phyloP scores from a whole-genome alignment of 2,888 invertebrate species.

The Boloria euphrosyne region DNA sequence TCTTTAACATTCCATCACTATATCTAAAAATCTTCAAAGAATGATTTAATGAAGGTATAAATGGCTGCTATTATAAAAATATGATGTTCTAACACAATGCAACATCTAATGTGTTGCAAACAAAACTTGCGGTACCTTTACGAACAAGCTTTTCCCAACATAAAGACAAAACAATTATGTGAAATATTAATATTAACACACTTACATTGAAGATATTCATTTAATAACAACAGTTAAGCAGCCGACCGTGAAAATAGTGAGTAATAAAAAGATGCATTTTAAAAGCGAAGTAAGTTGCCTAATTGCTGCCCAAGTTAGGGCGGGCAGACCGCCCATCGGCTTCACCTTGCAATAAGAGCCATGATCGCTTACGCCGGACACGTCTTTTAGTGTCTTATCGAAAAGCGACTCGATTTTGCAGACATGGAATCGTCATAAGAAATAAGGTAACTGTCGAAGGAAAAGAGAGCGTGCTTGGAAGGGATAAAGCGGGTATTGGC shows the following conservation, averaged over 20 bases:
- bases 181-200: slow-evolving; percentile 27
- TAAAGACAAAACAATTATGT: slow-evolving; percentile 29
- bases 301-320: slow-evolving; percentile 75
- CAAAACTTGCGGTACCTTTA: slow-evolving; percentile 9
- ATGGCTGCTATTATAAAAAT: slow-evolving; percentile 6
- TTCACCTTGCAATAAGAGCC: slow-evolving; percentile 57
- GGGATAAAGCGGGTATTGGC: slow-evolving; percentile 47
- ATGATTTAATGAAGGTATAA: slow-evolving; percentile 8
- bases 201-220: slow-evolving; percentile 19
- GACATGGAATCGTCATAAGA: slow-evolving; percentile 75
- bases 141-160: slow-evolving; percentile 25
- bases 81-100: slow-evolving; percentile 19
- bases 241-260: slow-evolving; percentile 53
- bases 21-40: slow-evolving; percentile 7
- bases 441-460: slow-evolving; percentile 53
- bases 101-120: slow-evolving; percentile 16
- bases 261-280: slow-evolving; percentile 65
- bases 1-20: no score
- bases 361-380: slow-evolving; percentile 59
- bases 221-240: slow-evolving; percentile 44
- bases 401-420: slow-evolving; percentile 61
- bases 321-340: slow-evolving; percentile 64
- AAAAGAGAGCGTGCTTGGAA: slow-evolving; percentile 58
- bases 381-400: slow-evolving; percentile 72
- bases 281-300: slow-evolving; percentile 61